Evolutionary conservation across 1,140 invertebrate genomes (phyloP).

Genomic region (Frieseomelitta varia): DNA sequence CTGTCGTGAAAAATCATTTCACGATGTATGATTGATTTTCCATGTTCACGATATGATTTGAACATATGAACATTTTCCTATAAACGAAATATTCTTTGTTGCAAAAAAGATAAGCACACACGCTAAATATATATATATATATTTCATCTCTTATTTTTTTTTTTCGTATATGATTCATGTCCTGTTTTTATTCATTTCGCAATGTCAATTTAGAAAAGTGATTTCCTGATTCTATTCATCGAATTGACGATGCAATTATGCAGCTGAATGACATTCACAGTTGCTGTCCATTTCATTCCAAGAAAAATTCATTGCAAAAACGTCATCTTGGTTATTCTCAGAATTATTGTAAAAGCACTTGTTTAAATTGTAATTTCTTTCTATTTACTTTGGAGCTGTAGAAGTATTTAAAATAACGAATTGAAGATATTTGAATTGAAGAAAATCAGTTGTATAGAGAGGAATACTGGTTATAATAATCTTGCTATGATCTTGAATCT

Average conservation of each 20-base stretch:
- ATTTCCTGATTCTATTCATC: conserved; percentile 58
- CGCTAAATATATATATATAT: neutral
- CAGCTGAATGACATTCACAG: conserved; percentile 18
- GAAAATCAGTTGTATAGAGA: neutral
- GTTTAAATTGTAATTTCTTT: neutral
- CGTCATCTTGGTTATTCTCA: neutral
- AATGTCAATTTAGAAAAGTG: conserved; percentile 58
- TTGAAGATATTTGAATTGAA: neutral
- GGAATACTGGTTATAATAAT: neutral
- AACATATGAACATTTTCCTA: neutral
- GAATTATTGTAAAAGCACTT: neutral
- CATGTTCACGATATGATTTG: neutral
- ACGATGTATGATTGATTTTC: conserved; percentile 20
- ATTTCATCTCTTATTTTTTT: neutral
- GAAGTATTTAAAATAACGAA: neutral
- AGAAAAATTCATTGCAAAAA: neutral
- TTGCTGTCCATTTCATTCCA: neutral
- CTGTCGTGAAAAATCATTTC: conserved; percentile 13
- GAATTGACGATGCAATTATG: conserved; percentile 65
- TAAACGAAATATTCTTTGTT: conserved; percentile 11
- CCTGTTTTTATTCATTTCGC: conserved; percentile 29
- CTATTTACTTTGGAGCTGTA: neutral
- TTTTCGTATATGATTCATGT: neutral
- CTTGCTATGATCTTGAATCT: neutral
- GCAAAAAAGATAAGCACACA: neutral